phyloP scores from a whole-genome alignment of 35 echinoderm and acorn worm species.

The Heliocidaris tuberculata region DNA sequence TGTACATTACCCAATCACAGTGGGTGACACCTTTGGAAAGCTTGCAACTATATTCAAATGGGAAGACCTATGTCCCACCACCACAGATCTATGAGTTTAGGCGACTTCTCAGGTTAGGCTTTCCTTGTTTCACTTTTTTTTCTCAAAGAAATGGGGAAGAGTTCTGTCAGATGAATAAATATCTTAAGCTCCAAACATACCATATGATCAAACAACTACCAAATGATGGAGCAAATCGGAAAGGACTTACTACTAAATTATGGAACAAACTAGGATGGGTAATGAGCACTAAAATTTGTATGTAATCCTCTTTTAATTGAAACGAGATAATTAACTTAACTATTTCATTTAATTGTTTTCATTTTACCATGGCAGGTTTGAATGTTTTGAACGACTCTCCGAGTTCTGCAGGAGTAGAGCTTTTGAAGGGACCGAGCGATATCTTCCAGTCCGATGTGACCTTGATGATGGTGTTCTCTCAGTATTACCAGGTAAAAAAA shows the following conservation, averaged over 20 bases:
- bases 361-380: neutral
- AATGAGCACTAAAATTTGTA: too few species aligned
- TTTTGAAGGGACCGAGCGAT: constrained; percentile 36
- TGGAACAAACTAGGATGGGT: neutral
- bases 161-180: too few species aligned
- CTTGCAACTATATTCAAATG: constrained; percentile 36
- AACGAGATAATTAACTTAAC: neutral
- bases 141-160: too few species aligned
- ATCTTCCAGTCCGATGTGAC: constrained; percentile 52
- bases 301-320: too few species aligned
- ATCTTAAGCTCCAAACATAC: too few species aligned
- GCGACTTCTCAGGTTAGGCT: constrained; percentile 37
- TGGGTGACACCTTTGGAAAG: constrained; percentile 61
- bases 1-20: constrained; percentile 3
- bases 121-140: too few species aligned
- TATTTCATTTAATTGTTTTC: neutral
- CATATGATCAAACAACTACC: too few species aligned
- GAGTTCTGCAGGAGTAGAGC: constrained; percentile 50
- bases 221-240: too few species aligned
- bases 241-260: too few species aligned
- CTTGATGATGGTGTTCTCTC: constrained; percentile 25
- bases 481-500: constrained; percentile 45
- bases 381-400: constrained; percentile 33
- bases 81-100: constrained; percentile 67
- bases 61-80: constrained; percentile 55